Conservation (phyloP, 2,797 vertebrate species). For the Carapus acus region DNA sequence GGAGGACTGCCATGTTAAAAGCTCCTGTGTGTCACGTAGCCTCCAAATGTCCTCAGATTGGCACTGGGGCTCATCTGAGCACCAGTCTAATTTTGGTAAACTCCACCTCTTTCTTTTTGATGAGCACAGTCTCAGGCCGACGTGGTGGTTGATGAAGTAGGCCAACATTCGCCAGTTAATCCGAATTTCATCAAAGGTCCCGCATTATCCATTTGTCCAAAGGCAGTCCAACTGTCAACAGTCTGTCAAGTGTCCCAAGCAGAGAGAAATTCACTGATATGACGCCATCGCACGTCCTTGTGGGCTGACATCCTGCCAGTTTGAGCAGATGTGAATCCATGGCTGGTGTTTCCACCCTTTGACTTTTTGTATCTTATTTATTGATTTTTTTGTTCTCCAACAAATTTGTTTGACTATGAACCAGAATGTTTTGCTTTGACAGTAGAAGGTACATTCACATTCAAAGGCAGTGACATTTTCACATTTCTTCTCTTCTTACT, state of each 20-base stretch:
- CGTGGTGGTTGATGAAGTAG: no score
- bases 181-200: conserved; percentile 15
- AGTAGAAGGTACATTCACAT: conserved; percentile 15
- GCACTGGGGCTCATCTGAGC: conserved; percentile 24
- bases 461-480: conserved; percentile 2
- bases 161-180: background rate
- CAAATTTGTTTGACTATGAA: conserved; percentile 21
- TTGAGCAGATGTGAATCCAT: conserved; percentile 17
- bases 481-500: conserved; percentile 32
- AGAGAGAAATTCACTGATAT: no score
- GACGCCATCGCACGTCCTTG: no score
- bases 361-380: no score
- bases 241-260: no score
- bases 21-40: conserved; percentile 24
- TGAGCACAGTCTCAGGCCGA: background rate
- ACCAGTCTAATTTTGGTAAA: conserved; percentile 18
- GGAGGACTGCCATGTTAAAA: conserved; percentile 19
- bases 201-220: conserved; percentile 3
- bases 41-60: conserved; percentile 36
- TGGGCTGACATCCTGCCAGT: background rate
- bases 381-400: no score
- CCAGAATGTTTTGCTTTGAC: conserved; percentile 10
- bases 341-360: background rate
- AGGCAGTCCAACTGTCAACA: conserved; percentile 26
- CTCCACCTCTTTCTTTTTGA: conserved; percentile 24